Conservation (phyloP, 2,797 vertebrate genomes). For the Poecilia gillii region DNA sequence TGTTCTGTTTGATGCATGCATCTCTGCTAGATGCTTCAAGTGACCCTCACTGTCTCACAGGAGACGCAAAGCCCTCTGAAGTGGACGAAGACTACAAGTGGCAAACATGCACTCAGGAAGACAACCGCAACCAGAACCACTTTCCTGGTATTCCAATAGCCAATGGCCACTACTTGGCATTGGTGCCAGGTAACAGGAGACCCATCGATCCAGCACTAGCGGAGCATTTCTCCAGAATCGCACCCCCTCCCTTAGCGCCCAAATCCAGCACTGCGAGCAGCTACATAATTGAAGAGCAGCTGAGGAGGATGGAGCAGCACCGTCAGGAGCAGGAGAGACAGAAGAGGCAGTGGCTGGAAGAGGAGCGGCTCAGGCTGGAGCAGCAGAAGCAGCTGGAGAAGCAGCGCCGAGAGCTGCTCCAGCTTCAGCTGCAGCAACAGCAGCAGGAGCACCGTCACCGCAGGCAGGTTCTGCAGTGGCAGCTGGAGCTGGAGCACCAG, state of each 20-base stretch:
- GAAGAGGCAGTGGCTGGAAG: constrained; percentile 74
- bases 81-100: constrained; percentile 36
- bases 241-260: constrained; percentile 22
- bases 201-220: constrained; percentile 70
- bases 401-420: constrained; percentile 79
- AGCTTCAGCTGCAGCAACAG: constrained; percentile 76
- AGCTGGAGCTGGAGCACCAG: constrained; percentile 78
- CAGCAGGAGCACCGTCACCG: constrained; percentile 76
- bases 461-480: constrained; percentile 76
- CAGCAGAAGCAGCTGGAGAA: constrained; percentile 77
- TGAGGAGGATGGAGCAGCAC: constrained; percentile 69
- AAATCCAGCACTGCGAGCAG: background rate
- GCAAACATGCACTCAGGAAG: constrained; percentile 50
- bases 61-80: constrained; percentile 63
- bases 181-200: constrained; percentile 77
- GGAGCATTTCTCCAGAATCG: constrained; percentile 52
- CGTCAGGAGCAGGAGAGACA: constrained; percentile 69
- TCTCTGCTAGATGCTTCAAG: constrained; percentile 76
- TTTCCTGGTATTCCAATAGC: constrained; percentile 36
- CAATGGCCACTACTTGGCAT: constrained; percentile 75
- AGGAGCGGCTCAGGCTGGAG: constrained; percentile 69
- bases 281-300: constrained; percentile 45
- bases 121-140: constrained; percentile 72
- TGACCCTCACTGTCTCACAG: constrained; percentile 84
- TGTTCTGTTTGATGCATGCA: constrained; percentile 69